These are phyloP conservation scores for Carassius auratus DNA, from an alignment of 2,113 vertebrate genomes.

Conservation along the genomic window DNA sequence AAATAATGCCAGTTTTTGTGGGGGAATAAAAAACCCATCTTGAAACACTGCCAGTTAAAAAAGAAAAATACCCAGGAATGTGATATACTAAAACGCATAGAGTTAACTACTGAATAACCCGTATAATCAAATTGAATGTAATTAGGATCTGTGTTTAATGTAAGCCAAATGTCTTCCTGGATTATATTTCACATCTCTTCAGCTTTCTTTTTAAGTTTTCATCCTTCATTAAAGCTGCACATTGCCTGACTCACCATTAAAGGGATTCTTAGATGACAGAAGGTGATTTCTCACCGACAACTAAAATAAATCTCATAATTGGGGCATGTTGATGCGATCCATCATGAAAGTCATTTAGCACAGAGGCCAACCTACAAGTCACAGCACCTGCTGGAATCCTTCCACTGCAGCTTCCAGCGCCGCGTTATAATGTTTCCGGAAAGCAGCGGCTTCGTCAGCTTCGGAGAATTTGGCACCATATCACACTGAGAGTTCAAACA, in stretches of 20 bases:
- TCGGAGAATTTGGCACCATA: neutral
- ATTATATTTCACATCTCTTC: slow-evolving; percentile 19
- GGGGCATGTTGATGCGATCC: slow-evolving; percentile 6
- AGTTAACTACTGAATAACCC: neutral
- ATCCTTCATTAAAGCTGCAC: slow-evolving; percentile 25
- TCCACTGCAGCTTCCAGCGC: neutral
- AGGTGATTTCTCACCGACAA: slow-evolving; percentile 33
- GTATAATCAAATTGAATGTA: slow-evolving; percentile 10
- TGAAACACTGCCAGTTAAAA: too few relatives aligned
- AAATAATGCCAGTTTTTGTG: neutral
- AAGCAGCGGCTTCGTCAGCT: neutral
- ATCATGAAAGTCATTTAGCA: slow-evolving; percentile 30
- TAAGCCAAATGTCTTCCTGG: neutral
- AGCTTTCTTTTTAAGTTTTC: neutral
- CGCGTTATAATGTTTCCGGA: too few relatives aligned
- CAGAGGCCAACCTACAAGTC: neutral
- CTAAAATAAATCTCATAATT: slow-evolving; percentile 49
- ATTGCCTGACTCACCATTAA: slow-evolving; percentile 16
- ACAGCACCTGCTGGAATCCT: slow-evolving; percentile 35
- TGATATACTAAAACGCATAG: neutral
- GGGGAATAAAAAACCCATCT: neutral
- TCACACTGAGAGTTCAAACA: neutral
- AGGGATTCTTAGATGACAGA: slow-evolving; percentile 32
- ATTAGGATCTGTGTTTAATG: slow-evolving; percentile 25
- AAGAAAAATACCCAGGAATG: neutral